Conservation (phyloP, 2,888 invertebrate genomes). For the Blastobasis lacticolella region DNA sequence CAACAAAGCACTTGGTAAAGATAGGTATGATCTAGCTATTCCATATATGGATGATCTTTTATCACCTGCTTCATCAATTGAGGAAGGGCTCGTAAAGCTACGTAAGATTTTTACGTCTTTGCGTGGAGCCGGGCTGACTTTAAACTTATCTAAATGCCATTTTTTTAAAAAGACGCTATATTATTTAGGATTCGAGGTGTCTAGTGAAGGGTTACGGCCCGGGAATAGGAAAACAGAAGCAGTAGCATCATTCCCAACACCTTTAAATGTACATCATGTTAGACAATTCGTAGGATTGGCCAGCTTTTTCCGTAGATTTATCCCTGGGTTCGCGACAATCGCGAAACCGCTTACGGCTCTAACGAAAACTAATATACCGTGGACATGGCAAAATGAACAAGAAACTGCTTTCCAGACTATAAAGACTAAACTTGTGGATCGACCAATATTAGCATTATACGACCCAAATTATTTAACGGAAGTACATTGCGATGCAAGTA, state of each 20-base stretch:
- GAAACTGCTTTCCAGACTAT: slow-evolving; percentile 6
- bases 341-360: slow-evolving; percentile 1
- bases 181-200: slow-evolving; percentile 1
- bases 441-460: slow-evolving; percentile 10
- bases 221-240: not conserved
- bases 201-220: not conserved
- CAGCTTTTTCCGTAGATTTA: slow-evolving; percentile 5
- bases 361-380: slow-evolving; percentile 3
- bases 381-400: slow-evolving; percentile 7
- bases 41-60: not conserved
- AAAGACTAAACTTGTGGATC: slow-evolving; percentile 2
- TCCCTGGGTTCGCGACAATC: not conserved
- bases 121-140: not conserved
- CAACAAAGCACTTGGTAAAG: slow-evolving; percentile 3
- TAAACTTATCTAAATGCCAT: slow-evolving; percentile 8
- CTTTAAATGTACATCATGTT: slow-evolving; percentile 3
- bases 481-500: slow-evolving; percentile 22
- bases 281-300: slow-evolving; percentile 2
- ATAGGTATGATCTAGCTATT: not conserved
- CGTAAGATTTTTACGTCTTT: not conserved
- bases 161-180: slow-evolving; percentile 2
- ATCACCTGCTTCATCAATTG: not conserved
- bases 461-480: slow-evolving; percentile 7
- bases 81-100: not conserved
- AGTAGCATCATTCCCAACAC: not conserved